These are phyloP conservation scores for Callipepla californica DNA, from an alignment of 2,113 vertebrate species.

Conservation along the genomic window DNA sequence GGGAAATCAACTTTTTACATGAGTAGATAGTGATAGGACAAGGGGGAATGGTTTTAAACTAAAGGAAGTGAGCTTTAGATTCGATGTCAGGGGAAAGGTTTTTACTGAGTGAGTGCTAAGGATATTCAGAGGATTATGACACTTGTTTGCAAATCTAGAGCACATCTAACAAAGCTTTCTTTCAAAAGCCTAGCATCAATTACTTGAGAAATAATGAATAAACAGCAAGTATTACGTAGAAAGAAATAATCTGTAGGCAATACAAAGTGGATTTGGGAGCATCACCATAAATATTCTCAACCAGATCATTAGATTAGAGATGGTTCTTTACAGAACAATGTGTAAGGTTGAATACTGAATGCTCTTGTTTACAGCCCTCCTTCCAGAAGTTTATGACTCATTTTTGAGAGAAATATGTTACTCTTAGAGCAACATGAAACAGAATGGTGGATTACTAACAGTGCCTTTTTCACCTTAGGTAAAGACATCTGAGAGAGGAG, in stretches of 20 bases:
- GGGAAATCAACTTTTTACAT: too few relatives aligned
- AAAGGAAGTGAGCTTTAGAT: too few relatives aligned
- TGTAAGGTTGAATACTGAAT: neutral
- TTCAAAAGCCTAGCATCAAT: neutral
- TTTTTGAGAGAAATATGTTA: neutral
- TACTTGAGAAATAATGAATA: neutral
- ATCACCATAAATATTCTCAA: neutral
- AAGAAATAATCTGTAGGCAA: slow-evolving; percentile 13
- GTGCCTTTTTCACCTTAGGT: neutral
- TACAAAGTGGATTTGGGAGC: slow-evolving; percentile 12
- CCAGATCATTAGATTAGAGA: neutral
- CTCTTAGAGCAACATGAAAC: neutral
- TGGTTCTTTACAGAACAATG: neutral
- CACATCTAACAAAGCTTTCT: neutral
- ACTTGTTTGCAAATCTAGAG: neutral
- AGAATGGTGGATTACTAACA: neutral
- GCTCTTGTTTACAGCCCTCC: neutral
- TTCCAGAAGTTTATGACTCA: neutral
- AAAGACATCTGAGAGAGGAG: neutral
- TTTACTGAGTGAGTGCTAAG: too few relatives aligned
- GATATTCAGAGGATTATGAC: neutral
- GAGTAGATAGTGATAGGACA: too few relatives aligned
- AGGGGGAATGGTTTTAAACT: too few relatives aligned
- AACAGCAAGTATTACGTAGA: neutral
- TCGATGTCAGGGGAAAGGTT: too few relatives aligned